Percentiles rank a stretch among this genome's conserved stretches.
Evolutionary conservation across 1,140 invertebrate genomes (phyloP).

Genomic region (Drosophila baimaii): DNA sequence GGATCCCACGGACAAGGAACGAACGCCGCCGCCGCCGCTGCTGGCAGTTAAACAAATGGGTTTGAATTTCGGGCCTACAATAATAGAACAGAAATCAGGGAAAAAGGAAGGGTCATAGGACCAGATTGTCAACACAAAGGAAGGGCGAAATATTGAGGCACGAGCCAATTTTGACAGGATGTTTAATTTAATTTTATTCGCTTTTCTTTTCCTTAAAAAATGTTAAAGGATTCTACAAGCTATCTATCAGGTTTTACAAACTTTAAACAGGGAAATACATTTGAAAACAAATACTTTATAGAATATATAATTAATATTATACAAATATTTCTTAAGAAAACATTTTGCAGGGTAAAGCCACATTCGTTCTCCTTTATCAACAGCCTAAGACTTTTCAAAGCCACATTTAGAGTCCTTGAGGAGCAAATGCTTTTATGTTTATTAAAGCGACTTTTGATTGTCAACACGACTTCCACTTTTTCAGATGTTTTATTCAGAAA

Average conservation of each 20-base stretch:
- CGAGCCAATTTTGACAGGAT: constrained; percentile 7
- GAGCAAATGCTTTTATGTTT: constrained; percentile 75
- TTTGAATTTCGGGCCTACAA: constrained; percentile 10
- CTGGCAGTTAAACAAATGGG: constrained; percentile 29
- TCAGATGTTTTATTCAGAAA: constrained; percentile 48
- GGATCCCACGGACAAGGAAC: background rate
- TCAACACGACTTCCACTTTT: constrained; percentile 61
- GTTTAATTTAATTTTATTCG: constrained; percentile 11
- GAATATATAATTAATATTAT: too few species aligned
- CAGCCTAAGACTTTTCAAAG: constrained; percentile 22
- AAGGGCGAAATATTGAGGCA: background rate
- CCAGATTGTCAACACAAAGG: constrained; percentile 2
- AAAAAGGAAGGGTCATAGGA: constrained; percentile 13
- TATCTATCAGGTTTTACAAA: too few species aligned
- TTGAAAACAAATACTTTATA: background rate
- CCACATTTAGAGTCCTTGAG: constrained; percentile 15
- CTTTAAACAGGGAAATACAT: rapidly evolving
- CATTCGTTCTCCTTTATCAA: background rate
- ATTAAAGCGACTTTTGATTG: constrained; percentile 77
- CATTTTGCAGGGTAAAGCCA: constrained; percentile 20
- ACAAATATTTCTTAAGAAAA: background rate
- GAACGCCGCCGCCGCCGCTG: too few species aligned
- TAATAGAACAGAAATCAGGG: constrained; percentile 21
- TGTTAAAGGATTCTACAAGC: too few species aligned
- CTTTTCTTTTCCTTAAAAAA: background rate